Evolutionary conservation across 1,140 invertebrate species (phyloP), one percentile per base, ranked within the genome.

Genomic region (Sitobion miscanthi): DNA sequence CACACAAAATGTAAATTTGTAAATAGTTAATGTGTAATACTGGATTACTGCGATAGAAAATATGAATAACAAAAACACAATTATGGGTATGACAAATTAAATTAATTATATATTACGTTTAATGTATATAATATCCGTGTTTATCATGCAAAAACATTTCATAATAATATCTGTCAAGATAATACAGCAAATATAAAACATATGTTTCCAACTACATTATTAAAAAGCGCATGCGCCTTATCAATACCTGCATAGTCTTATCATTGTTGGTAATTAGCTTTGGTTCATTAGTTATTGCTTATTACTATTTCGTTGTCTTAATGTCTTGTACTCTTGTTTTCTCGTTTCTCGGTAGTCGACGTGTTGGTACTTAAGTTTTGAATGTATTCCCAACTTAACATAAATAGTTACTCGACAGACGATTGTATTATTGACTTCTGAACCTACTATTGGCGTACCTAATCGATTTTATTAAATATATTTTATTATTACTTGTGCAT

Each of bases 171-270:
- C 21, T 21, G 0, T 38, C 30, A 82, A 8, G 20, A 83, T 38
- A 49, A 35, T 52, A 49, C 17, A 35, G n/a, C n/a, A 35, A 49
- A 52, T 45, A 45, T n/a, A 87, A 87, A 87, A 87, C 86, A 87
- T 49, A 87, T 87, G 86, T 49, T 87, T 89, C 11, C 45, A 38
- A 49, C 30, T 83, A 17, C 20, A 49, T 45, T 38, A n/a, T 69
- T 47, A 47, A 54, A 91, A 91, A 52, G 90, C 90, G 90, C 90
- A 91, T 91, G 90, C 90, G 90, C 45, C n/a, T 91, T 91, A 91
- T 91, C 90, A 77, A 30, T 77, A 52, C n/a, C 14, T 35, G 20
- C 25, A n/a, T n/a, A 69, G 5, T 83, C 38, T 77, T 91, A 82
- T 91, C 69, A 52, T 83, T 14, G 21, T 35, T 88, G 30, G 86